Conservation (phyloP, 1,140 invertebrate species). For the Calosoma granatense region DNA sequence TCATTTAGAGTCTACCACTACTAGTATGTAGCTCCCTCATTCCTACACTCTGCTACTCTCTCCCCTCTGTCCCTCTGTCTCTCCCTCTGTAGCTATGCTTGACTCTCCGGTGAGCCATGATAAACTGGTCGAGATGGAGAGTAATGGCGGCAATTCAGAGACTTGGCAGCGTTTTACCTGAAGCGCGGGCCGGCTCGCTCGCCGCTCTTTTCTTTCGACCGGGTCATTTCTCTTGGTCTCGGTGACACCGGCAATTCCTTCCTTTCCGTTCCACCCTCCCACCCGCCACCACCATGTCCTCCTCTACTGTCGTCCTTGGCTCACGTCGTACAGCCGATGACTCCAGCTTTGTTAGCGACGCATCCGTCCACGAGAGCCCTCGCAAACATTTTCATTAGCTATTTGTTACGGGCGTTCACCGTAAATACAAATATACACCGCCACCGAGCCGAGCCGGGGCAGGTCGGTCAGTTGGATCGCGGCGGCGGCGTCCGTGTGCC, state of each 20-base stretch:
- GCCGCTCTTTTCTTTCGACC: slow-evolving; percentile 25
- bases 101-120: background rate
- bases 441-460: background rate
- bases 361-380: slow-evolving; percentile 15
- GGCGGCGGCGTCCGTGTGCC: no score
- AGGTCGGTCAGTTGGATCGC: no score
- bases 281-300: slow-evolving; percentile 2
- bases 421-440: slow-evolving; percentile 1
- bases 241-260: slow-evolving; percentile 27
- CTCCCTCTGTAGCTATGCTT: background rate
- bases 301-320: background rate
- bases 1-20: slow-evolving; percentile 28
- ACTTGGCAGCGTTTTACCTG: slow-evolving; percentile 26
- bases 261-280: slow-evolving; percentile 19
- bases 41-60: slow-evolving; percentile 17
- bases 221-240: slow-evolving; percentile 27
- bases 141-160: slow-evolving; percentile 29
- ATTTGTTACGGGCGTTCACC: slow-evolving; percentile 25
- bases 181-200: slow-evolving; percentile 23
- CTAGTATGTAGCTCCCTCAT: no score
- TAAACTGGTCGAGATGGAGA: slow-evolving; percentile 23
- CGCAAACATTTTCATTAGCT: slow-evolving; percentile 32
- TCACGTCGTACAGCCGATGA: slow-evolving; percentile 24
- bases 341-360: slow-evolving; percentile 27
- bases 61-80: background rate